Evolutionary conservation across 2,113 vertebrate genomes (phyloP).

Genomic region (Protobothrops mucrosquamatus): DNA sequence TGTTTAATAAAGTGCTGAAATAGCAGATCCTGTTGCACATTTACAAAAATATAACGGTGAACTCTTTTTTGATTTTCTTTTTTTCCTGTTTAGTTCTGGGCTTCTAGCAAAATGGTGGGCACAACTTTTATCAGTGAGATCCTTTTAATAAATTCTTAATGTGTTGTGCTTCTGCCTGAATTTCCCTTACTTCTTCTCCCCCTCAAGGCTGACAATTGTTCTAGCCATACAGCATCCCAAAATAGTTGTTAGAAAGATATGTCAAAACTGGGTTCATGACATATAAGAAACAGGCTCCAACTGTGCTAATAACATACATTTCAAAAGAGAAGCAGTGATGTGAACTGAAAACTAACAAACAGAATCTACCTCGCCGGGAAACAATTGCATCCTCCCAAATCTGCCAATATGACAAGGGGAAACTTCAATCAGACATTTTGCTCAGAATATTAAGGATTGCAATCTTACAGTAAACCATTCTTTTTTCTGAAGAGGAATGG

Average conservation of each 20-base stretch:
- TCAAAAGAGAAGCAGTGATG: slow-evolving; percentile 35
- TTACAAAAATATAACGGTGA: slow-evolving; percentile 56
- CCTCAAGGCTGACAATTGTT: slow-evolving; percentile 29
- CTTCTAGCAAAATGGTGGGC: slow-evolving; percentile 18
- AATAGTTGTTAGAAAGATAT: slow-evolving; percentile 49
- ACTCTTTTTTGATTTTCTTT: slow-evolving; percentile 61
- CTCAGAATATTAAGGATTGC: slow-evolving; percentile 46
- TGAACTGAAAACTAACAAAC: slow-evolving; percentile 45
- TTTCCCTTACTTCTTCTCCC: slow-evolving; percentile 41
- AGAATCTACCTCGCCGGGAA: slow-evolving; percentile 22
- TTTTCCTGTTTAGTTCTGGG: slow-evolving; percentile 55
- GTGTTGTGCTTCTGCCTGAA: not conserved
- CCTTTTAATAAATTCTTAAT: slow-evolving; percentile 51
- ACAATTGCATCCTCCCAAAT: slow-evolving; percentile 13
- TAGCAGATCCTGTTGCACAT: slow-evolving; percentile 64
- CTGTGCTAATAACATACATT: slow-evolving; percentile 44
- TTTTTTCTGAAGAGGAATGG: not conserved
- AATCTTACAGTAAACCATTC: slow-evolving; percentile 8
- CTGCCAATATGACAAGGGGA: slow-evolving; percentile 38
- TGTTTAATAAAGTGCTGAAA: slow-evolving; percentile 73
- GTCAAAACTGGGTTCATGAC: slow-evolving; percentile 20
- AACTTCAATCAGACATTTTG: slow-evolving; percentile 37
- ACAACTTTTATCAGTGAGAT: slow-evolving; percentile 59
- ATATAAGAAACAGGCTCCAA: slow-evolving; percentile 43
- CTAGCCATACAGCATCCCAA: slow-evolving; percentile 28